phyloP scores from a whole-genome alignment of 2,888 invertebrate species.

The Aphrophora alni region DNA sequence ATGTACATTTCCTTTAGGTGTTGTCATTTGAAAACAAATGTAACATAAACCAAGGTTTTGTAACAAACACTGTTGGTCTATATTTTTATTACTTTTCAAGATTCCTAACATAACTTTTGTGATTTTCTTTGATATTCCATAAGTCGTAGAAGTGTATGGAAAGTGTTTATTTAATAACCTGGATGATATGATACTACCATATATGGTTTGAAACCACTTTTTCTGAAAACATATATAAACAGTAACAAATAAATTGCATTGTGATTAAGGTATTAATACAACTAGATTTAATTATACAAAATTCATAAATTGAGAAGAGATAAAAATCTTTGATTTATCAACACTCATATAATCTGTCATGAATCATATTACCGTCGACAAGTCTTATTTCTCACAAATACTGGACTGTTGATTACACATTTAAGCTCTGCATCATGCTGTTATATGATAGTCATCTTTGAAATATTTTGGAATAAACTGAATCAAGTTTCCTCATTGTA shows the following conservation, averaged over 20 bases:
- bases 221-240: conserved; percentile 36
- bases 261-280: too few relatives aligned
- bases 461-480: too few relatives aligned
- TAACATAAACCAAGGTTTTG: conserved; percentile 27
- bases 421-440: too few relatives aligned
- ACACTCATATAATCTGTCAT: too few relatives aligned
- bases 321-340: too few relatives aligned
- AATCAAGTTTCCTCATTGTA: too few relatives aligned
- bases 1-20: not conserved
- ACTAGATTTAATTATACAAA: too few relatives aligned
- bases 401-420: too few relatives aligned
- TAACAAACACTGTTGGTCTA: conserved; percentile 22
- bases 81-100: conserved; percentile 3
- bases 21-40: conserved; percentile 21
- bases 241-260: not conserved
- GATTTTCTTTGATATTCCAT: conserved; percentile 32
- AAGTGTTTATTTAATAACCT: conserved; percentile 45
- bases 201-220: conserved; percentile 46
- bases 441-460: too few relatives aligned
- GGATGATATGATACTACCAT: conserved; percentile 37
- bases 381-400: too few relatives aligned
- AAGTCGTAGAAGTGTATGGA: conserved; percentile 43
- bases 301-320: too few relatives aligned
- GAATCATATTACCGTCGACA: too few relatives aligned
- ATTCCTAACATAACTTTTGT: conserved; percentile 22